Base-by-base conservation (phyloP, 2,797 vertebrate genomes). In the Rousettus madagascariensis region DNA sequence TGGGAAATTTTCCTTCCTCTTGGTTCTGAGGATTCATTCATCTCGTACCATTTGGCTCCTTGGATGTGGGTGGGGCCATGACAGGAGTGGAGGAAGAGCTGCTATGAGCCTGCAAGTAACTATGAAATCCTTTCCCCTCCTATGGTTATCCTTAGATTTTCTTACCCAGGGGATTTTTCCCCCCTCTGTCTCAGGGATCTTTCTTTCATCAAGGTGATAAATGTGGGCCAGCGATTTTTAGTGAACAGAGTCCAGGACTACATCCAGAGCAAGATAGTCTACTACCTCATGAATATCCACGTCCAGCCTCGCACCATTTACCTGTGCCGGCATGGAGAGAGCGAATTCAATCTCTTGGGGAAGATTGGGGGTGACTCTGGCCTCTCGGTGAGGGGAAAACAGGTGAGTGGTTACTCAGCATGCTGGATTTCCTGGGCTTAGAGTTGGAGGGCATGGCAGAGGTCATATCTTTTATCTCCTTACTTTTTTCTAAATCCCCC, bases 251-350 rank as follows among this genome's bases (percentile, higher is more conserved):
- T 99, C 65, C 99, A 99, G 95, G 99, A 99, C 98, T 99, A 99
- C 98, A 99, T 99, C 98, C 99, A 99, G 98, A 99, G 99, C 95
- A 99, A 99, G 97, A 99, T 99, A 0, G 99, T 99, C 75, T 99
- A 99, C 98, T 99, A 99, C 98, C 99, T 99, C 97, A 99, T 99
- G 99, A 99, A 99, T 98, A 99, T 99, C 97, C 99, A 99, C 0
- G 99, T 99, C 74, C 99, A 99, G 98, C 99, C 99, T 0, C 99
- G 99, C 93, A 99, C 99, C 98, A 99, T 99, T 98, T 99, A 99
- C 98, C 98, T 99, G 72, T 99, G 99, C 98, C 99, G 99, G 28
- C 99, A 99, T 0, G 99, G 99, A 7, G 99, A 99, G 98, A 99
- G 99, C 79, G 98, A 99, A 87, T 99, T 99, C 98, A 99, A 99